Evolutionary conservation across 2,113 vertebrate species (phyloP), one percentile per base, ranked within the genome.

Genomic region (Sardina pilchardus): DNA sequence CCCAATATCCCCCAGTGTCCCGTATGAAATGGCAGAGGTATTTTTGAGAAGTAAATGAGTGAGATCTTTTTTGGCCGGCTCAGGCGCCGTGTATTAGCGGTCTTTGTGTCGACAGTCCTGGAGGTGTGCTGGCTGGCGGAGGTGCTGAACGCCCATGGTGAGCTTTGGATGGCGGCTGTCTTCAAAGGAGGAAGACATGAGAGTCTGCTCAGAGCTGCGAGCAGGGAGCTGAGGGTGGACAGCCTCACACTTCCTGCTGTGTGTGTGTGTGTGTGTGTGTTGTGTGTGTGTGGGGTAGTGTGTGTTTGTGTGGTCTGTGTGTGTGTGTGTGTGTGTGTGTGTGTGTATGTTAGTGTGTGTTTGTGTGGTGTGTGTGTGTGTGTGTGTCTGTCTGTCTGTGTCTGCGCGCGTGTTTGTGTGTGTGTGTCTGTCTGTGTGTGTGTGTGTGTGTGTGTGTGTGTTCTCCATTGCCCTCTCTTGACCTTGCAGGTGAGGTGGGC

Each of bases 391-490:
- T 26, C n/a, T 67, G 63, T 26, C 0, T 71, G 26, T 71, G 63
- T 71, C 8, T 71, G 63, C 34, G 63, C 34, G 63, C 34, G 63
- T 12, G 3, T 71, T n/a, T 12, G 63, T 71, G 63, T 71, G 26
- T 81, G 82, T 82, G 56, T 39, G 12, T 71, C 10, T 75, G 10
- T 75, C 30, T 75, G 67, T 75, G 67, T 75, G 67, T 36, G 10
- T 75, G 30, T 36, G 67, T 75, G 12, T 75, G 12, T 78, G 71
- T 36, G 12, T 81, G 75, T 82, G 78, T 26, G 26, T 50, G 43
- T 78, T 26, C 24, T 39, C 24, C 24, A 26, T 19, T 80, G 84
- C 89, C 83, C 89, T 83, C 80, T 34, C 34, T 5, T 34, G 71
- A 36, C 71, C 71, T 36, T 36, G 71, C 71, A 78, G 71, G 71